phyloP scores from a whole-genome alignment of 1,140 invertebrate species.

The Charaxes varanes region DNA sequence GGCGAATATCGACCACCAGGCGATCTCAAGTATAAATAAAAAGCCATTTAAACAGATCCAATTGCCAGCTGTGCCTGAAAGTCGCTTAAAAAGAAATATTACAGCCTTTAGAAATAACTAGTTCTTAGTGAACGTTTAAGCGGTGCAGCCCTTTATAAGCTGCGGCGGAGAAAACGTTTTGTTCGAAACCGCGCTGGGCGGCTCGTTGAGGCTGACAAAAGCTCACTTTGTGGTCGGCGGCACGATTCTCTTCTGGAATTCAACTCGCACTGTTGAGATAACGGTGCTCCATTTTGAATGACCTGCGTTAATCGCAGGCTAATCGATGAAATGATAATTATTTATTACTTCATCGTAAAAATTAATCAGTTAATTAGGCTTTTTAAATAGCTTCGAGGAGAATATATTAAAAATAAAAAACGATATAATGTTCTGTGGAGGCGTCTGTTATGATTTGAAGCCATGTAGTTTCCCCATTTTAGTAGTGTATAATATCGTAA shows the following conservation, averaged over 20 bases:
- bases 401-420: too few species aligned
- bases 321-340: conserved; percentile 17
- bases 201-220: conserved; percentile 18
- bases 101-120: neutral
- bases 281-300: conserved; percentile 17
- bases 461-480: too few species aligned
- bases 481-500: too few species aligned
- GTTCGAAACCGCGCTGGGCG: conserved; percentile 11
- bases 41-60: too few species aligned
- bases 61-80: too few species aligned
- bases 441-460: too few species aligned
- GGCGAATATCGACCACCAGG: too few species aligned
- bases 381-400: neutral
- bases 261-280: conserved; percentile 10
- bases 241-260: conserved; percentile 14
- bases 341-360: neutral
- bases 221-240: conserved; percentile 16
- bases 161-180: conserved; percentile 12
- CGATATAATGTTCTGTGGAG: too few species aligned
- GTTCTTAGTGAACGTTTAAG: conserved; percentile 4
- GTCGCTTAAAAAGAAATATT: conserved; percentile 1
- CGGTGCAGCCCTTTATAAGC: conserved; percentile 12
- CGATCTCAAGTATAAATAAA: too few species aligned
- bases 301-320: conserved; percentile 10
- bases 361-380: too few species aligned